Evolutionary conservation across 2,113 vertebrate species (phyloP), one percentile per base, ranked within the genome.

Genomic region (Bujurquina vittata): DNA sequence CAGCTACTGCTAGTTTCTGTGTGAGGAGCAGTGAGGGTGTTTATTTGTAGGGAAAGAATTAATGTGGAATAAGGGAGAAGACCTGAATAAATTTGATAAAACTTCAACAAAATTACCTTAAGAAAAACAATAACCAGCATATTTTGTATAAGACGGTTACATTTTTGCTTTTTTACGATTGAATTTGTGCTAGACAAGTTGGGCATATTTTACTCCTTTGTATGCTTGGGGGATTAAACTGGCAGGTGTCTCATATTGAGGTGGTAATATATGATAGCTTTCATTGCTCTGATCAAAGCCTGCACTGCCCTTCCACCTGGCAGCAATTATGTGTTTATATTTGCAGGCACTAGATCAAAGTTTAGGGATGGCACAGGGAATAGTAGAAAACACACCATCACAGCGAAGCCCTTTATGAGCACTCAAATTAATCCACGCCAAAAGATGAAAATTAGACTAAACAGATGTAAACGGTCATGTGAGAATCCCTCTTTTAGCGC

Each of bases 201-300:
- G 20, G 54, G 26, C 55, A 56, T 59, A 29, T 74, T 79, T 58
- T 58, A 22, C 55, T 73, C 57, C 52, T 75, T 54, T 79, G 56
- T 62, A 31, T 59, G 55, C 18, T 37, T 12, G 11, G 35, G 31
- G 43, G 7, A 26, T 77, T 26, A 22, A 37, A 85, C 3, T n/a
- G 75, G 79, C 83, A 86, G 59, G 77, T 85, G 79, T 31, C 72
- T 80, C 52, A 56, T 17, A 81, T 52, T 75, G 55, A 86, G 37
- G 60, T 10, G 57, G 75, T 74, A 61, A 77, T 82, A 80, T 61
- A 61, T 80, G 76, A 67, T 35, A 43, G 35, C 23, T 79, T 77
- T 74, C 33, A 81, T 57, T 78, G 61, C 49, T 65, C 55, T 62
- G 76, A 88, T 80, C 80, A 87, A 90, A 91, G 87, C 63, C 12